phyloP scores from a whole-genome alignment of 2,113 vertebrate species.

The Abramis brama region DNA sequence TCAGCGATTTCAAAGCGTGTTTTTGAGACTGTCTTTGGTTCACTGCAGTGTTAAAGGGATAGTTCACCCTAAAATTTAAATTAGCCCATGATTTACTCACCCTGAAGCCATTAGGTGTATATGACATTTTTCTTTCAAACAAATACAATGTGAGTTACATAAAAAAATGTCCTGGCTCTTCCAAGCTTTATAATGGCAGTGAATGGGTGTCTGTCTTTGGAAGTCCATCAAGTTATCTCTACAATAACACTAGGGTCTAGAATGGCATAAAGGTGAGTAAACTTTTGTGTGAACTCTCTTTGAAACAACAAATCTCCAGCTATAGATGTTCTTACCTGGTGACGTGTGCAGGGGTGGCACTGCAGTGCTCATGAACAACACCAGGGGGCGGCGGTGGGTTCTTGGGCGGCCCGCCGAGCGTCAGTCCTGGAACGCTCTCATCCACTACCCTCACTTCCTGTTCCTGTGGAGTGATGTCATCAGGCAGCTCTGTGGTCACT shows the following conservation, averaged over 20 bases:
- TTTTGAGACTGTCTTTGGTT: too few relatives aligned
- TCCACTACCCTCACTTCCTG: not conserved
- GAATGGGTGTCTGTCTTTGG: too few relatives aligned
- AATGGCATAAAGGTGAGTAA: not conserved
- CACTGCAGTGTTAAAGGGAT: too few relatives aligned
- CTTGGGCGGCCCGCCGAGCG: slow-evolving; percentile 65
- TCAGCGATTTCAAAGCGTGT: too few relatives aligned
- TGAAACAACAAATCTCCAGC: not conserved
- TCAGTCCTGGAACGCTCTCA: not conserved
- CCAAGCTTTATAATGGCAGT: too few relatives aligned
- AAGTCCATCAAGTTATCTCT: not conserved
- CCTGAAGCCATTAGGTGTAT: too few relatives aligned
- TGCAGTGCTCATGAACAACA: slow-evolving; percentile 34
- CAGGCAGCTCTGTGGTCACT: too few relatives aligned
- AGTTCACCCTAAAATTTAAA: too few relatives aligned
- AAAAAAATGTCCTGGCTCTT: too few relatives aligned
- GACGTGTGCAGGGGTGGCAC: slow-evolving; percentile 4
- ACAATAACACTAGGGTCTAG: not conserved
- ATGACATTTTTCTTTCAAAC: too few relatives aligned
- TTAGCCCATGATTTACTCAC: too few relatives aligned
- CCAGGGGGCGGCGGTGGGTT: slow-evolving; percentile 73
- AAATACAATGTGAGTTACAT: too few relatives aligned
- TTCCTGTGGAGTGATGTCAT: not conserved
- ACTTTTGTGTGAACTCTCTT: not conserved
- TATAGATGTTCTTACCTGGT: slow-evolving; percentile 18